phyloP scores from a whole-genome alignment of 1,140 invertebrate species.

The Papilio aristodemus region DNA sequence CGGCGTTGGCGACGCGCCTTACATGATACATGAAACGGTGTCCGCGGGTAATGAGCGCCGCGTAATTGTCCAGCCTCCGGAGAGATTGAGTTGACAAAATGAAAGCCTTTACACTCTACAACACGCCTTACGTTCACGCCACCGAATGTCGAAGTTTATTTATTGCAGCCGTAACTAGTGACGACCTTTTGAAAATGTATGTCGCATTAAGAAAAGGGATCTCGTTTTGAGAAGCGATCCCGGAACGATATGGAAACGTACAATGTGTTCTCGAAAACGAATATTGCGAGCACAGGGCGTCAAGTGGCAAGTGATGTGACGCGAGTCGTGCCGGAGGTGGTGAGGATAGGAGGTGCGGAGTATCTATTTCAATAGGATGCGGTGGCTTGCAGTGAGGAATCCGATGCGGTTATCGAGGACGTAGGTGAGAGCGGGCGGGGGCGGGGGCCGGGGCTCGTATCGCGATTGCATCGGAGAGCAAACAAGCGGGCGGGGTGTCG shows the following conservation, averaged over 20 bases:
- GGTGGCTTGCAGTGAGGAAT: conserved; percentile 73
- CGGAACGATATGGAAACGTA: conserved; percentile 37
- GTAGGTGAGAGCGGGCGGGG: conserved; percentile 66
- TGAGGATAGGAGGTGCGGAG: conserved; percentile 51
- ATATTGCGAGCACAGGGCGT: conserved; percentile 35
- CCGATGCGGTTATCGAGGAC: conserved; percentile 73
- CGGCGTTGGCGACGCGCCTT: conserved; percentile 58
- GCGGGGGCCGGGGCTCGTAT: conserved; percentile 55
- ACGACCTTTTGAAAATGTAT: not conserved
- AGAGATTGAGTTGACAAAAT: conserved; percentile 48
- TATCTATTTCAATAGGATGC: conserved; percentile 75
- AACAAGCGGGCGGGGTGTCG: conserved; percentile 74
- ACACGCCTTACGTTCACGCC: conserved; percentile 42
- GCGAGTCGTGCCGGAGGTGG: conserved; percentile 59
- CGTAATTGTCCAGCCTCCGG: conserved; percentile 59
- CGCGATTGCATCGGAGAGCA: conserved; percentile 79
- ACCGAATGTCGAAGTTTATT: conserved; percentile 46
- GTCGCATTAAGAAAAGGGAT: conserved; percentile 15
- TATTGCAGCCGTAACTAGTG: conserved; percentile 26
- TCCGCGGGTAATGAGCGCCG: conserved; percentile 61
- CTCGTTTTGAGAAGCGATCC: not conserved
- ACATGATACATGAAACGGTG: conserved; percentile 71
- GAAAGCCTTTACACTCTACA: conserved; percentile 50
- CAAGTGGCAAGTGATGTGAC: conserved; percentile 39
- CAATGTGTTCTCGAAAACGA: conserved; percentile 42